These are phyloP conservation scores for Diarsia rubi DNA, from an alignment of 2,888 invertebrate genomes.

Conservation along the genomic window DNA sequence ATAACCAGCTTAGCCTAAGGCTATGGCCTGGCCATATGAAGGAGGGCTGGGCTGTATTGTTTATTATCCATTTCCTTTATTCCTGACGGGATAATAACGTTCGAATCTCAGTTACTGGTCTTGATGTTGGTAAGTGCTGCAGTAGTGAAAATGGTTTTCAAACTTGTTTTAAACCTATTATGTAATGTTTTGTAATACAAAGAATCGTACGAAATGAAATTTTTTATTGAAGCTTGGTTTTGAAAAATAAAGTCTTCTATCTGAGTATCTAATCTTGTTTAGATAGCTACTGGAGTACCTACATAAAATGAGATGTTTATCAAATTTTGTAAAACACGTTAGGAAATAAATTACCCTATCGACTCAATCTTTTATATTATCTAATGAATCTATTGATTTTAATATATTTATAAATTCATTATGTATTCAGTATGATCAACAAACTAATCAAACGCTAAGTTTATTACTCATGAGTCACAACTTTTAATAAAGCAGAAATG, in stretches of 20 bases:
- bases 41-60: constrained; percentile 55
- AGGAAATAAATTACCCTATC: constrained; percentile 42
- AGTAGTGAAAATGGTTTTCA: constrained; percentile 7
- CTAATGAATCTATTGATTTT: constrained; percentile 36
- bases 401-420: constrained; percentile 46
- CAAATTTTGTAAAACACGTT: neutral
- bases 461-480: constrained; percentile 47
- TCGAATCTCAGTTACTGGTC: constrained; percentile 35
- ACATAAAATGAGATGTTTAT: constrained; percentile 23
- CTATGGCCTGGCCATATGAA: constrained; percentile 31
- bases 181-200: neutral
- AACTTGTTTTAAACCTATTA: neutral
- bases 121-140: constrained; percentile 24
- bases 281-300: neutral
- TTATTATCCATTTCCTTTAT: constrained; percentile 65
- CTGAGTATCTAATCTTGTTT: neutral
- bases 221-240: neutral
- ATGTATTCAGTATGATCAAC: constrained; percentile 54
- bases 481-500: constrained; percentile 17
- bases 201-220: neutral
- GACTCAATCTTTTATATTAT: constrained; percentile 27
- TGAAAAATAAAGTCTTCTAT: constrained; percentile 13
- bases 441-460: constrained; percentile 41
- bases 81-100: constrained; percentile 58
- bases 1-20: constrained; percentile 59